These are phyloP conservation scores for Hypomesus transpacificus DNA, from an alignment of 2,113 vertebrate genomes.

Conservation along the genomic window DNA sequence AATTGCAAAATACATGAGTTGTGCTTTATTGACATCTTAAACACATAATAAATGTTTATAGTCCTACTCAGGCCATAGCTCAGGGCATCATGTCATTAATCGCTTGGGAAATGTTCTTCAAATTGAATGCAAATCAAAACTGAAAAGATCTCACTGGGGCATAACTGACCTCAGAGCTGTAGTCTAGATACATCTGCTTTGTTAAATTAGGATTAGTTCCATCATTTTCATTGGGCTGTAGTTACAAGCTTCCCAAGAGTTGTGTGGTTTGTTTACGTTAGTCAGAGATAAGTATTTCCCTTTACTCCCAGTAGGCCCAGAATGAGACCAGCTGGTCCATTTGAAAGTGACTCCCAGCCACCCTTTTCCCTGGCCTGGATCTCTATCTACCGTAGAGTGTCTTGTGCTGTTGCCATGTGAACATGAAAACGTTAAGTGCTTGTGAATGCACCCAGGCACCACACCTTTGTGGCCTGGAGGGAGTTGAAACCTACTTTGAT, in stretches of 20 bases:
- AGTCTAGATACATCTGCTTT: neutral
- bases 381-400: constrained; percentile 7
- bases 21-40: too few species aligned
- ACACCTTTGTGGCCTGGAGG: too few species aligned
- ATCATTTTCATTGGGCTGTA: constrained; percentile 35
- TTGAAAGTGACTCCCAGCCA: constrained; percentile 52
- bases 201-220: constrained; percentile 23
- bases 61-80: too few species aligned
- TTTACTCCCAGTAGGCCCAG: constrained; percentile 47
- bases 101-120: too few species aligned
- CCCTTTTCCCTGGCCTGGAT: constrained; percentile 32
- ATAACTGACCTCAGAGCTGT: neutral
- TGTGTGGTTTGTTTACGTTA: constrained; percentile 53
- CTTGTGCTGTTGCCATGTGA: too few species aligned
- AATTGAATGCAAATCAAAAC: too few species aligned
- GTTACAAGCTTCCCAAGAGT: constrained; percentile 31
- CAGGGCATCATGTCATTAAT: too few species aligned
- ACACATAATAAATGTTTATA: too few species aligned
- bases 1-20: too few species aligned
- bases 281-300: constrained; percentile 55
- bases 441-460: too few species aligned
- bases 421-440: too few species aligned
- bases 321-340: constrained; percentile 51
- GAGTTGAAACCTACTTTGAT: neutral
- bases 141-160: neutral